phyloP scores from a whole-genome alignment of 1,140 invertebrate genomes.

The Eulimnadia texana region DNA sequence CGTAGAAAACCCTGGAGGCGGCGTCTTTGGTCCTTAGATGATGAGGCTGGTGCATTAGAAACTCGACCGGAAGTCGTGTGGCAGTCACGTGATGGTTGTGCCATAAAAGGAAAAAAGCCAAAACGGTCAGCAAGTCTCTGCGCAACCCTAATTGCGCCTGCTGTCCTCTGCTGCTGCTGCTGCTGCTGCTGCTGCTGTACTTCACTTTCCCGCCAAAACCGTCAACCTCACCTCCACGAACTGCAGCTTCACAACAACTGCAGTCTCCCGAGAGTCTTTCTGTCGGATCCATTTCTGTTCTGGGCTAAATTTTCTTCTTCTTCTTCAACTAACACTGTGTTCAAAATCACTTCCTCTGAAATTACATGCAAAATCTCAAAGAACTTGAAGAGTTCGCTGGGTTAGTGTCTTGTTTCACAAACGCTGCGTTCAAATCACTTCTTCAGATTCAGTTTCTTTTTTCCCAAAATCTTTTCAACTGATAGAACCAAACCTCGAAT shows the following conservation, averaged over 20 bases:
- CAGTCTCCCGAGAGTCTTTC: too few relatives aligned
- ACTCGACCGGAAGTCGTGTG: constrained; percentile 13
- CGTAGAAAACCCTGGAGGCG: constrained; percentile 11
- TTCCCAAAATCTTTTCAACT: background rate
- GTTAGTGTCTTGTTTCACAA: too few relatives aligned
- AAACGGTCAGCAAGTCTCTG: background rate
- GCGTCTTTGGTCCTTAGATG: constrained; percentile 4
- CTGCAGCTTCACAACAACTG: too few relatives aligned
- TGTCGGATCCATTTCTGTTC: too few relatives aligned
- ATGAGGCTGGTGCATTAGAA: constrained; percentile 11
- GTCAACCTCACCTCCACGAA: too few relatives aligned
- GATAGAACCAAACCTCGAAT: background rate
- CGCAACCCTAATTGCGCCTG: background rate
- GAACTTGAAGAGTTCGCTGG: too few relatives aligned
- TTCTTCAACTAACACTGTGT: too few relatives aligned
- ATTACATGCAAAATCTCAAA: too few relatives aligned
- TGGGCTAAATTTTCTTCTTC: too few relatives aligned
- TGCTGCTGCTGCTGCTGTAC: background rate
- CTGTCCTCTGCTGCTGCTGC: background rate
- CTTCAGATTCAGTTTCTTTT: background rate
- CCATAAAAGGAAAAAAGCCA: background rate
- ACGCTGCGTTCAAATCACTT: too few relatives aligned
- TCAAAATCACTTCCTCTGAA: too few relatives aligned
- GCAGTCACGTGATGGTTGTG: background rate
- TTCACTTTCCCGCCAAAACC: too few relatives aligned